Percentiles rank a stretch among this genome's conserved stretches.
Conservation (phyloP, 2,888 invertebrate species). For the Agriopis leucophaearia region DNA sequence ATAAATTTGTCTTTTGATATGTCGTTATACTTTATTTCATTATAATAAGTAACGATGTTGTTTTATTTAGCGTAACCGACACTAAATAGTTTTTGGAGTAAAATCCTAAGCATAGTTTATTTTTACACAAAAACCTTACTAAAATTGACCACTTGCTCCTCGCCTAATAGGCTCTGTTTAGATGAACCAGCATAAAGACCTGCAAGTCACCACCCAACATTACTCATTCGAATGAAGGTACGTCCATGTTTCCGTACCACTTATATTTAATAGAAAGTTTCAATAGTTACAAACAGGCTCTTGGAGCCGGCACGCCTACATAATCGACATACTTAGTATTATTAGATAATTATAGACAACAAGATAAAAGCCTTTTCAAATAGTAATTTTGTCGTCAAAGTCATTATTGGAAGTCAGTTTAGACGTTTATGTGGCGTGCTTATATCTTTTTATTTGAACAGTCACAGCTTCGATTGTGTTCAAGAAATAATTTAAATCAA, state of each 20-base stretch:
- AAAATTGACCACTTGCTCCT: slow-evolving; percentile 20
- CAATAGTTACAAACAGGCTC: slow-evolving; percentile 41
- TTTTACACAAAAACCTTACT: background rate
- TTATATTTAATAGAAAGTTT: slow-evolving; percentile 50
- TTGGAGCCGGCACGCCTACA: slow-evolving; percentile 41
- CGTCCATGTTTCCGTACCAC: slow-evolving; percentile 66
- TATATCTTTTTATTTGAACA: slow-evolving; percentile 1
- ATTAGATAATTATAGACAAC: slow-evolving; percentile 38
- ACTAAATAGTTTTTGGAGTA: too few relatives aligned
- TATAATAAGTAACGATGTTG: too few relatives aligned
- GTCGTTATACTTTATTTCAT: too few relatives aligned
- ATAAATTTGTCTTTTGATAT: too few relatives aligned
- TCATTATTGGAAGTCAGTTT: slow-evolving; percentile 17
- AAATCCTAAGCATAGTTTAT: background rate
- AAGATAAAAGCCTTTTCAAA: slow-evolving; percentile 26
- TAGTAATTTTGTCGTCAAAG: slow-evolving; percentile 30
- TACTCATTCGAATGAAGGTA: slow-evolving; percentile 67
- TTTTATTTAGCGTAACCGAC: too few relatives aligned
- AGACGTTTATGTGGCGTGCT: background rate
- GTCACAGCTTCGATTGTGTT: too few relatives aligned
- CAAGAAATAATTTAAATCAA: background rate
- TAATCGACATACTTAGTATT: slow-evolving; percentile 34
- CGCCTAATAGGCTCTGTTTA: slow-evolving; percentile 55
- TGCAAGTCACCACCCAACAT: slow-evolving; percentile 76
- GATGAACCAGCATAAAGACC: slow-evolving; percentile 69